These are phyloP conservation scores for Cyanoliseus patagonus DNA, from an alignment of 2,113 vertebrate genomes.

Conservation along the genomic window DNA sequence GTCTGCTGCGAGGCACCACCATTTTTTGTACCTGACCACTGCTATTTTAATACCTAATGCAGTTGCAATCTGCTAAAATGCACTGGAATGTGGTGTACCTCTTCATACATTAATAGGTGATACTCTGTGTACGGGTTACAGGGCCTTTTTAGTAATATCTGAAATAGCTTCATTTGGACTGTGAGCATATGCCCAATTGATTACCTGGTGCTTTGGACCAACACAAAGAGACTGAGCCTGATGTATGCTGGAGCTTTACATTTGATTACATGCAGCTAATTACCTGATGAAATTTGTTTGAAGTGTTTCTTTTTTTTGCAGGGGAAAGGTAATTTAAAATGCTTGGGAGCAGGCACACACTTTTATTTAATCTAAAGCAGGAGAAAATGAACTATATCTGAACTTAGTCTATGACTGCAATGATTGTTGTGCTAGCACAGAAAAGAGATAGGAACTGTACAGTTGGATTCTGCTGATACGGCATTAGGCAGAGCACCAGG, in stretches of 20 bases:
- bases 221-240: accelerated
- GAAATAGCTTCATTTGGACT: not conserved
- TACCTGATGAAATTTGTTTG: not conserved
- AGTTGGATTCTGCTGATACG: not conserved
- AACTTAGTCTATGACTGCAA: not conserved
- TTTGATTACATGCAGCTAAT: not conserved
- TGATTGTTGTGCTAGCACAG: not conserved
- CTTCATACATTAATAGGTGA: not conserved
- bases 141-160: not conserved
- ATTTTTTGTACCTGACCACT: not conserved
- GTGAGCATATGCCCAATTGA: not conserved
- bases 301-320: not conserved
- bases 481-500: not conserved
- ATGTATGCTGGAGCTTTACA: not conserved
- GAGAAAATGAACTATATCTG: not conserved
- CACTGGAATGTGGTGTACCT: not conserved
- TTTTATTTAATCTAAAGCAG: not conserved
- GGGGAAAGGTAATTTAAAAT: not conserved
- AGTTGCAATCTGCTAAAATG: not conserved
- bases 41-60: not conserved
- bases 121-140: accelerated
- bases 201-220: not conserved
- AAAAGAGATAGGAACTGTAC: too few species aligned
- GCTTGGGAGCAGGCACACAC: not conserved
- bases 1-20: not conserved